Evolutionary conservation across 1,140 invertebrate species (phyloP).

Genomic region (Zaprionus nigranus): DNA sequence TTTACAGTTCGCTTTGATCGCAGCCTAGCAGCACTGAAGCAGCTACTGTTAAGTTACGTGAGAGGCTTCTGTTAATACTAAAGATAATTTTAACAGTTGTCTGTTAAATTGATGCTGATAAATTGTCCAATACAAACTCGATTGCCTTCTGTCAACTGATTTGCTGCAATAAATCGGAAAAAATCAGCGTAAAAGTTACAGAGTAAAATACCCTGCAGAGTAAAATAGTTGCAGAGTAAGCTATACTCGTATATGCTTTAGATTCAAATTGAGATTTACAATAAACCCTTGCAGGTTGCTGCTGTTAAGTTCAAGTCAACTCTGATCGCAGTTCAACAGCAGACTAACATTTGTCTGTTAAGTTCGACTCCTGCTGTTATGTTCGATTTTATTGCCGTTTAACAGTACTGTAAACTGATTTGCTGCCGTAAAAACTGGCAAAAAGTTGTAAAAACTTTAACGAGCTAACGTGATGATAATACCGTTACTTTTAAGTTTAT

Average conservation of each 20-base stretch:
- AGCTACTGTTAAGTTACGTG: too few relatives aligned
- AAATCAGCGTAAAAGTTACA: too few relatives aligned
- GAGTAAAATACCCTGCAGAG: too few relatives aligned
- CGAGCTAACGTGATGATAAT: constrained; percentile 13
- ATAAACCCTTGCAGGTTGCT: too few relatives aligned
- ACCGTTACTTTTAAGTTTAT: background rate
- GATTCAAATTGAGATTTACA: too few relatives aligned
- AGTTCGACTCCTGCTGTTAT: background rate
- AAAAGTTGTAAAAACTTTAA: constrained; percentile 2
- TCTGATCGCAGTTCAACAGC: background rate
- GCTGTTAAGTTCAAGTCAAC: background rate
- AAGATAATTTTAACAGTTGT: background rate
- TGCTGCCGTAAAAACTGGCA: background rate
- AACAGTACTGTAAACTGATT: background rate
- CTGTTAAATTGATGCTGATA: background rate
- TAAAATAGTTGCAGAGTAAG: too few relatives aligned
- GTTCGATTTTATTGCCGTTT: background rate
- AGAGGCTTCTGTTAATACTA: too few relatives aligned
- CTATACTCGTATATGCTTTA: too few relatives aligned
- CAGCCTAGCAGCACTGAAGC: background rate
- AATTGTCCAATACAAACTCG: too few relatives aligned
- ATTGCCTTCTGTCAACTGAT: background rate
- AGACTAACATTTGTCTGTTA: background rate
- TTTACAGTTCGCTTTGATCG: background rate
- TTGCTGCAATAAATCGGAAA: too few relatives aligned